These are phyloP conservation scores for Saccopteryx bilineata DNA, from an alignment of 2,113 vertebrate genomes.

Conservation along the genomic window DNA sequence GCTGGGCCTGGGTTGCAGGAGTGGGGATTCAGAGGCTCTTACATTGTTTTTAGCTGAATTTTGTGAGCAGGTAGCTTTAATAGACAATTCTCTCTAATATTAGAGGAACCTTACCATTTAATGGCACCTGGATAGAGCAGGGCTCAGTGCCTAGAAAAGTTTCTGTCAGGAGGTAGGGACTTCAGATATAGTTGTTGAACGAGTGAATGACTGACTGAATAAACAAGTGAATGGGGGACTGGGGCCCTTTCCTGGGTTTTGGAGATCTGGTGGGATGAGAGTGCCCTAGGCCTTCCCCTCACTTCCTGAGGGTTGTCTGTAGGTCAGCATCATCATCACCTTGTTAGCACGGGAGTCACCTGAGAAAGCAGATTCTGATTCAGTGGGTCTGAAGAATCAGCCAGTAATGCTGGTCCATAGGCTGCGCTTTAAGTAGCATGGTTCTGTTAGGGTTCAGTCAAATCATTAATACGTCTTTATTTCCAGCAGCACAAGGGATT, in stretches of 20 bases:
- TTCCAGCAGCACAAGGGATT: background rate
- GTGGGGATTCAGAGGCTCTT: constrained; percentile 73
- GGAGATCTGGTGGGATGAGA: background rate
- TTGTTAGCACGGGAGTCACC: background rate
- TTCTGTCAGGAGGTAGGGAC: background rate
- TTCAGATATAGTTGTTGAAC: background rate
- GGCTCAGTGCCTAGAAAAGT: background rate
- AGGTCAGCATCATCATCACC: too few relatives aligned
- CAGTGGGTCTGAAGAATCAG: background rate
- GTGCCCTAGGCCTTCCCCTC: background rate
- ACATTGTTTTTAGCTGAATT: background rate
- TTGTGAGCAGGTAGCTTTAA: background rate
- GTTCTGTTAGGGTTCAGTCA: background rate
- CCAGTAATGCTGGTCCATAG: background rate
- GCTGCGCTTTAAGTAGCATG: background rate
- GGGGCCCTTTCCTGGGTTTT: background rate
- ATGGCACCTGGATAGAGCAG: background rate
- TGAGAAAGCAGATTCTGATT: background rate
- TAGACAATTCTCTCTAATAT: background rate
- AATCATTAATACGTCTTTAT: background rate
- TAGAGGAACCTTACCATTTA: background rate
- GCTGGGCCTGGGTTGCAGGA: constrained; percentile 70
- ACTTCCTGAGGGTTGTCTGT: background rate
- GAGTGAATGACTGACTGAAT: background rate
- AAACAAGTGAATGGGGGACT: background rate